Evolutionary conservation across 2,888 invertebrate species (phyloP).

Genomic region (Monoplex corrugatus): DNA sequence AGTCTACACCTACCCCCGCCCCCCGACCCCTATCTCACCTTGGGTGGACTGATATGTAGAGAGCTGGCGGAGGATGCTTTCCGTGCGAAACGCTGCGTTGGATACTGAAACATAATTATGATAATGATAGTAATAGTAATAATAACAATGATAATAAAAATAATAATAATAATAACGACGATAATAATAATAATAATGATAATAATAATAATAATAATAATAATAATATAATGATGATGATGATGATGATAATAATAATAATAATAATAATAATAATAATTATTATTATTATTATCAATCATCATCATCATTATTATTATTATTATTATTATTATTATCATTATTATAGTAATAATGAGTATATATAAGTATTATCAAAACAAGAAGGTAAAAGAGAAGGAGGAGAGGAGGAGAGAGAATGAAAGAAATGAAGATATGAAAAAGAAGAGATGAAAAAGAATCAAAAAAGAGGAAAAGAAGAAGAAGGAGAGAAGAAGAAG

Average conservation of each 20-base stretch:
- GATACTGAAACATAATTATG: slow-evolving; percentile 88
- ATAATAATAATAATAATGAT: too few species aligned
- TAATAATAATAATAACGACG: too few species aligned
- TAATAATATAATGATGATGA: too few species aligned
- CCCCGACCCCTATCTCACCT: slow-evolving; percentile 79
- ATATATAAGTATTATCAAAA: neutral
- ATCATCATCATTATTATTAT: slow-evolving; percentile 10
- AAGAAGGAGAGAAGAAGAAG: too few species aligned
- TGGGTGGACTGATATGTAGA: slow-evolving; percentile 87
- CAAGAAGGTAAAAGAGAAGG: neutral
- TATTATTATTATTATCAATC: neutral
- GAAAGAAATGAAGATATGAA: neutral
- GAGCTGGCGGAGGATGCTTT: slow-evolving; percentile 98
- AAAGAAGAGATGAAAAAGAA: neutral
- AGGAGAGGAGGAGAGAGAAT: slow-evolving; percentile 1
- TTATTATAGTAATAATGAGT: neutral
- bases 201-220: too few species aligned
- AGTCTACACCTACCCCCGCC: too few species aligned
- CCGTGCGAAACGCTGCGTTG: slow-evolving; percentile 98
- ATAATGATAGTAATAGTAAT: too few species aligned
- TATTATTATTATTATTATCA: slow-evolving; percentile 25
- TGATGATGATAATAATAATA: too few species aligned
- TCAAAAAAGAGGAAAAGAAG: too few species aligned
- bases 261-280: neutral
- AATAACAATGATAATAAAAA: too few species aligned